phyloP scores from a whole-genome alignment of 2,113 vertebrate species.

The Blennius ocellaris region DNA sequence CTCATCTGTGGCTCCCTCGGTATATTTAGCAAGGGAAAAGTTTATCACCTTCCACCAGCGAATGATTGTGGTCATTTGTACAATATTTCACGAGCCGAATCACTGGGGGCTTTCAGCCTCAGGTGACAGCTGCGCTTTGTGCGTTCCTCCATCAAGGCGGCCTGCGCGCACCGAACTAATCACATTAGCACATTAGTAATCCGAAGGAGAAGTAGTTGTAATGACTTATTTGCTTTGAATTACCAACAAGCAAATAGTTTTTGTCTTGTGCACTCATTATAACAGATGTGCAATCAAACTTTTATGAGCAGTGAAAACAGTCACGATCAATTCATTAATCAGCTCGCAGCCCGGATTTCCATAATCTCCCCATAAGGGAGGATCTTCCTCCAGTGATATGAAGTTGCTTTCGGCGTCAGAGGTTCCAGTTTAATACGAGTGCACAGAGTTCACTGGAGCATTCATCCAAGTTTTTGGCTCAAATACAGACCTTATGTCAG shows the following conservation, averaged over 20 bases:
- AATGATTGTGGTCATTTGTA: constrained; percentile 62
- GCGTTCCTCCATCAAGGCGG: constrained; percentile 70
- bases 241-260: constrained; percentile 44
- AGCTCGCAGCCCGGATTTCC: background rate
- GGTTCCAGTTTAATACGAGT: too few species aligned
- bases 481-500: too few species aligned
- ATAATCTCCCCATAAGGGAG: constrained; percentile 30
- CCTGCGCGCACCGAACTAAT: constrained; percentile 67
- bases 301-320: constrained; percentile 40
- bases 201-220: constrained; percentile 60
- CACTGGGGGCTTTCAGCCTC: constrained; percentile 39
- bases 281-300: constrained; percentile 58
- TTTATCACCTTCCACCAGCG: constrained; percentile 55
- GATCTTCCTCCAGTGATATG: background rate
- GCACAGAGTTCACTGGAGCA: too few species aligned
- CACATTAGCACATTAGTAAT: constrained; percentile 73
- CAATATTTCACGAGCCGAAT: constrained; percentile 70
- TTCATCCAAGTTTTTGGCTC: too few species aligned
- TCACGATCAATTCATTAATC: constrained; percentile 55
- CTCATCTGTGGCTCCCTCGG: constrained; percentile 24
- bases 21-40: constrained; percentile 49
- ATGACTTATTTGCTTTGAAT: constrained; percentile 65
- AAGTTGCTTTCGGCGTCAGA: background rate
- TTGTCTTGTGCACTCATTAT: constrained; percentile 51
- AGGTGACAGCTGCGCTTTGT: constrained; percentile 59